Base-by-base conservation (phyloP, 2,797 vertebrate genomes). In the Sebastes trivittatus region DNA sequence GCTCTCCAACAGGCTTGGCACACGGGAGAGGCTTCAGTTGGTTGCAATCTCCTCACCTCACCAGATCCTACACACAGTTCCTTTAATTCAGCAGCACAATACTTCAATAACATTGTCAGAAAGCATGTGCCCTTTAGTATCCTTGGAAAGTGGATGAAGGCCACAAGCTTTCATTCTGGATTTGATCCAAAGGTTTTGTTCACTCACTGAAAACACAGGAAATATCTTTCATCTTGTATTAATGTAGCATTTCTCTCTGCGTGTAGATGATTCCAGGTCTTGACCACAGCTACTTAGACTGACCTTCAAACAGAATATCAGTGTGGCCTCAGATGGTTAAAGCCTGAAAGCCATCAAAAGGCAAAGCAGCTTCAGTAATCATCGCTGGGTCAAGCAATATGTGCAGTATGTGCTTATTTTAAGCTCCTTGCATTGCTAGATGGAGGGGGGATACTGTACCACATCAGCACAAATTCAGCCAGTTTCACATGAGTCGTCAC, bases 381-480 rank as follows among this genome's bases (percentile, higher is more conserved):
- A 82, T 42, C 56, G 78, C 80, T 32, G 52, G 70, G 77, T 73
- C 10, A 20, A 55, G 59, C 30, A 84, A 38, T 85, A 55, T 72
- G 75, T 72, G 80, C 69, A 73, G 64, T 25, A 16, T 62, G 68
- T 60, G 80, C 72, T 88, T 70, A 76, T 75, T 85, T 42, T 82
- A 81, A 88, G 74, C 74, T 64, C 54, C 62, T 72, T 68, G 73
- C 77, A 65, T 66, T n/a, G 29, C 34, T 52, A 7, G 72, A 67
- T 63, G 32, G 55, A 73, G 46, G 56, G n/a, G 23, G 6, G 49
- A 54, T 38, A 38, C 72, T 79, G 54, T 14, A 66, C 55, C 61
- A 62, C 80, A 73, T 89, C 89, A 85, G 77, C 75, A 70, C 52
- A 69, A 56, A 75, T 75, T 67, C 52, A 73, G 66, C 25, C 27